Conservation (phyloP, 2,888 invertebrate genomes). For the Meliscaeva auricollis region DNA sequence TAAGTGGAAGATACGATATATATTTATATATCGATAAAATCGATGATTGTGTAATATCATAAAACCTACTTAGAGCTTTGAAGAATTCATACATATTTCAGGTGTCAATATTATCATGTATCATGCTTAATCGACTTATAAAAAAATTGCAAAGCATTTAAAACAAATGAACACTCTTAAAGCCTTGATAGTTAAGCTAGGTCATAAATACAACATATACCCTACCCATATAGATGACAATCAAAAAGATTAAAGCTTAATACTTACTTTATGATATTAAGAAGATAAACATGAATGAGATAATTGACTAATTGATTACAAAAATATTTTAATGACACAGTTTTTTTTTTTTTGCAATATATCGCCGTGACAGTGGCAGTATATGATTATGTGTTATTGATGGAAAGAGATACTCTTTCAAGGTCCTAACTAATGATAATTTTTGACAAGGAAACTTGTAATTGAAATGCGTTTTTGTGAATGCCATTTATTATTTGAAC, state of each 20-base stretch:
- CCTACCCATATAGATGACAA: not conserved
- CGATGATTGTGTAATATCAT: slow-evolving; percentile 9
- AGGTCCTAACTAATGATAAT: not conserved
- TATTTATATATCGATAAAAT: slow-evolving; percentile 1
- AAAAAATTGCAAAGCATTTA: not conserved
- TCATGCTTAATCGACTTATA: not conserved
- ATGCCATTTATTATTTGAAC: too few relatives aligned
- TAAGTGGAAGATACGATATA: not conserved
- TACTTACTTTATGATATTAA: not conserved
- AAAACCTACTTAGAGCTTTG: not conserved
- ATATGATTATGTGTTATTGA: not conserved
- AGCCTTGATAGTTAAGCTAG: not conserved
- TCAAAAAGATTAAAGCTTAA: slow-evolving; percentile 2
- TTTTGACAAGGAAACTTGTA: not conserved
- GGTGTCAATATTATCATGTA: slow-evolving; percentile 5
- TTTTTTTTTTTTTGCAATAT: not conserved
- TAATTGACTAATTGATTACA: slow-evolving; percentile 24
- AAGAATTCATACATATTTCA: slow-evolving; percentile 1
- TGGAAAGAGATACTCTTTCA: slow-evolving; percentile 4
- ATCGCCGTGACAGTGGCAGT: not conserved
- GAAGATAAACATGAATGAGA: not conserved
- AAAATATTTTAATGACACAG: not conserved
- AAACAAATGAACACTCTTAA: not conserved
- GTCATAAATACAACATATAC: not conserved
- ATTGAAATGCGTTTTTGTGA: not conserved